Conservation (phyloP, 2,888 invertebrate genomes). For the Nebria salina region DNA sequence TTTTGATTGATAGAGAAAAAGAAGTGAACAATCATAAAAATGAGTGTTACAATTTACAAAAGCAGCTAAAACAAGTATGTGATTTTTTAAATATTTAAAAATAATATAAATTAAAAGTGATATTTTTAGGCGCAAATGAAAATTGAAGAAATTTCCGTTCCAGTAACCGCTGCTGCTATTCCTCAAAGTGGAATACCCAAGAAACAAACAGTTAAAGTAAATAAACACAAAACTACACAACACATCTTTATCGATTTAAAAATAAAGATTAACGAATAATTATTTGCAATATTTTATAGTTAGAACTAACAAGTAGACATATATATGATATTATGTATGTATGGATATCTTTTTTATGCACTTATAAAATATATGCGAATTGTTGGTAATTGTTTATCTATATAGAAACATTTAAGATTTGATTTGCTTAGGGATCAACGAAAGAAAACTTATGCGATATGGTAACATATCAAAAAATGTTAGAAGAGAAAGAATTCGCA, state of each 20-base stretch:
- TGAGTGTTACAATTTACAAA: constrained; percentile 49
- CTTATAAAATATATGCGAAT: too few species aligned
- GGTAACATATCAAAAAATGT: constrained; percentile 53
- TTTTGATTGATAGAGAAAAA: constrained; percentile 48
- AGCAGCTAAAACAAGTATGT: constrained; percentile 47
- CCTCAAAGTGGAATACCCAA: constrained; percentile 26
- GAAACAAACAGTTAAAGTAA: constrained; percentile 30
- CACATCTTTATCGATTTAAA: not conserved
- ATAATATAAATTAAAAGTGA: not conserved
- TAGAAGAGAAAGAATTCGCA: constrained; percentile 69
- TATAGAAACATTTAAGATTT: not conserved
- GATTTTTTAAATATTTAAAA: not conserved
- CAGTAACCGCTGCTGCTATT: constrained; percentile 3
- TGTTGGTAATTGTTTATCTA: too few species aligned
- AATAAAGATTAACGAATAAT: constrained; percentile 4
- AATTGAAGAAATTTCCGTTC: constrained; percentile 24
- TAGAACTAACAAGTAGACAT: not conserved
- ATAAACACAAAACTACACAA: constrained; percentile 10
- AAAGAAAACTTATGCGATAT: constrained; percentile 30
- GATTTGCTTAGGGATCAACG: constrained; percentile 2
- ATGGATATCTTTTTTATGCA: not conserved
- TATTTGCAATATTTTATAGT: not conserved
- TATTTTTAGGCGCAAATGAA: constrained; percentile 19
- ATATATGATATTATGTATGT: not conserved
- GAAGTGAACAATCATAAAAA: constrained; percentile 49